Evolutionary conservation across 2,888 invertebrate genomes (phyloP).

Genomic region (Octonoba sinensis): DNA sequence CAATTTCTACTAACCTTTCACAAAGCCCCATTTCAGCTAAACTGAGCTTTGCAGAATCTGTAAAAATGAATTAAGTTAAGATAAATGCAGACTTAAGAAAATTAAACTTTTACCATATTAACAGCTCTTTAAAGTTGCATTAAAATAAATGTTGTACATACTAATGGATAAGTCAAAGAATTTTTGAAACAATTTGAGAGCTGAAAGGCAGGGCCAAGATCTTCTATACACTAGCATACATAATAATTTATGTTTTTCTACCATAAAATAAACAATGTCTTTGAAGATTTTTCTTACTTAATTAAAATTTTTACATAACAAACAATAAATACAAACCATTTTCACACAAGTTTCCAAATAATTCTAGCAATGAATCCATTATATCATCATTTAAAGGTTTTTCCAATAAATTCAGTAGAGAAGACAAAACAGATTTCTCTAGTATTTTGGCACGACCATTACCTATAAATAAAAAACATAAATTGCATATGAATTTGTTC

Average conservation of each 20-base stretch:
- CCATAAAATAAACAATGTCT: too few species aligned
- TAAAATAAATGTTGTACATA: too few species aligned
- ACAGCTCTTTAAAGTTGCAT: too few species aligned
- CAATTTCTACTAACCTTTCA: conserved; percentile 80
- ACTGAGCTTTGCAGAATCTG: conserved; percentile 83
- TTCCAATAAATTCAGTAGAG: conserved; percentile 65
- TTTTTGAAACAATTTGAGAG: too few species aligned
- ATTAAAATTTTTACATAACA: too few species aligned
- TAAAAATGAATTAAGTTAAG: conserved; percentile 66
- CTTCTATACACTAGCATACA: too few species aligned
- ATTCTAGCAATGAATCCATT: conserved; percentile 69
- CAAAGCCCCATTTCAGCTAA: conserved; percentile 83
- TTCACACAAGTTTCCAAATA: conserved; percentile 70
- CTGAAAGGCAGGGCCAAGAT: too few species aligned
- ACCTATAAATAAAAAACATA: conserved; percentile 38
- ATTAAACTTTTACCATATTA: too few species aligned
- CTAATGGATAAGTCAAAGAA: too few species aligned
- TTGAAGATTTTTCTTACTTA: too few species aligned
- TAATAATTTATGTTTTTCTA: too few species aligned
- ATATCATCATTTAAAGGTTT: conserved; percentile 67
- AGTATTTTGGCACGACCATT: conserved; percentile 65
- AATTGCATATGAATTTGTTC: background rate
- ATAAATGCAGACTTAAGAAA: too few species aligned
- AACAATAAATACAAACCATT: conserved; percentile 68
- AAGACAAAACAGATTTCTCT: conserved; percentile 63